These are phyloP conservation scores for Podarcis siculus DNA, from an alignment of 2,797 vertebrate species.

Conservation along the genomic window DNA sequence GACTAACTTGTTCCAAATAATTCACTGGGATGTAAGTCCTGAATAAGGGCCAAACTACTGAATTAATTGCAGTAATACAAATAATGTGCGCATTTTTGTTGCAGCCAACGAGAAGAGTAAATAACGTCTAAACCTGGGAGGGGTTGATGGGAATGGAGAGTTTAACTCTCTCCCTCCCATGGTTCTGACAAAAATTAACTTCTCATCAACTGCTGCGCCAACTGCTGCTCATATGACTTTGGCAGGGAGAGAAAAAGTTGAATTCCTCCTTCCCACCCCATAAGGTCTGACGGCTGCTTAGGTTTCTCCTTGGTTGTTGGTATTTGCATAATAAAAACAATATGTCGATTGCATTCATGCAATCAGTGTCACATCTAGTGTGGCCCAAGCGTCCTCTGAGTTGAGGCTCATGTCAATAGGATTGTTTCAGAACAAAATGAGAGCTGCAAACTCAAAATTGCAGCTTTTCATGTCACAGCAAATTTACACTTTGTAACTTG, in stretches of 20 bases:
- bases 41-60: background rate
- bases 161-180: background rate
- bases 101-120: background rate
- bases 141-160: background rate
- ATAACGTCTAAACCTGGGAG: background rate
- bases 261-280: background rate
- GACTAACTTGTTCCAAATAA: background rate
- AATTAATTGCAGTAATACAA: background rate
- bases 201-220: too few relatives aligned
- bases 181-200: background rate
- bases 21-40: background rate
- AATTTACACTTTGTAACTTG: background rate
- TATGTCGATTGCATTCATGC: background rate
- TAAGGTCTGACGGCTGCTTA: background rate
- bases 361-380: background rate
- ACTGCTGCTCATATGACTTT: background rate
- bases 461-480: slow-evolving; percentile 2
- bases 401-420: background rate
- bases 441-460: slow-evolving; percentile 16
- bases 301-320: background rate
- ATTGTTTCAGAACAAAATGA: background rate
- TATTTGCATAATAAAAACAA: background rate
- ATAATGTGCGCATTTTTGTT: background rate
- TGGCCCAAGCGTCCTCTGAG: background rate
- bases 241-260: background rate